phyloP scores from a whole-genome alignment of 2,888 invertebrate species.

The Scaptomyza reducta region DNA sequence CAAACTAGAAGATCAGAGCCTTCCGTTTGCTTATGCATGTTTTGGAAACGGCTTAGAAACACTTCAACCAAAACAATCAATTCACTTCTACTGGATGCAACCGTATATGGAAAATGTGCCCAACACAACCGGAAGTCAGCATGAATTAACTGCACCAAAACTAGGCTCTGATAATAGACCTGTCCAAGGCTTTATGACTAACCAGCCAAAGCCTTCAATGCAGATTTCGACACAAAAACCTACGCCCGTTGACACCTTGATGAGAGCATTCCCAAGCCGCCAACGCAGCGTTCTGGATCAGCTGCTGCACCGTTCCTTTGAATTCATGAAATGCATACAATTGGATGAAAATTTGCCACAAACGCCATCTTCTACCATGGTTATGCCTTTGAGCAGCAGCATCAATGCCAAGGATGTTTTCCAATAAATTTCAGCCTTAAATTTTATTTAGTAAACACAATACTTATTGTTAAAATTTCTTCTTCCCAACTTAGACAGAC shows the following conservation, averaged over 20 bases:
- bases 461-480: too few relatives aligned
- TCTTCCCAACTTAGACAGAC: too few relatives aligned
- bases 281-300: conserved; percentile 94
- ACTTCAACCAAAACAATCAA: neutral
- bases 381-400: neutral
- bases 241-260: conserved; percentile 94
- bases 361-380: conserved; percentile 71
- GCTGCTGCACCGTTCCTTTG: conserved; percentile 91
- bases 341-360: conserved; percentile 86
- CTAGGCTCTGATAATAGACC: conserved; percentile 73
- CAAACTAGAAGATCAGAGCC: neutral
- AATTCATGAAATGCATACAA: conserved; percentile 96
- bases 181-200: conserved; percentile 84
- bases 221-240: conserved; percentile 84
- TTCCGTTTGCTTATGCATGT: neutral
- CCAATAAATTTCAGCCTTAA: neutral
- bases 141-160: conserved; percentile 64
- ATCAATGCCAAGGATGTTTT: neutral
- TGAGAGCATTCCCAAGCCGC: conserved; percentile 94
- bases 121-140: conserved; percentile 81
- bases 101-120: neutral
- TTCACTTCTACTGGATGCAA: neutral
- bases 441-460: too few relatives aligned
- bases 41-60: neutral
- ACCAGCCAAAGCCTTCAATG: conserved; percentile 83